Conservation (phyloP, 2,888 invertebrate species). For the Ctena decussata region DNA sequence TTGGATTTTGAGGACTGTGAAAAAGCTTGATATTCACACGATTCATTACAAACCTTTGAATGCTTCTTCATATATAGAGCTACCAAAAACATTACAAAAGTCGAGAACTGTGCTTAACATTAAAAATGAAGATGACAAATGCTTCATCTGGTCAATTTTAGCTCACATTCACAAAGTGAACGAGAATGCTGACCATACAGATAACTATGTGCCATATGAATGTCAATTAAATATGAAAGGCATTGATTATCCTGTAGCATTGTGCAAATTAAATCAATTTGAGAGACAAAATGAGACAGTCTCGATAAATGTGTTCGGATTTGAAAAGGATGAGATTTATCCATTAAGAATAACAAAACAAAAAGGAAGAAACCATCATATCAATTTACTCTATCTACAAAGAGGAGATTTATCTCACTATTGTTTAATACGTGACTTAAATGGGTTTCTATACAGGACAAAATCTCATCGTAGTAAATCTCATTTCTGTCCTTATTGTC, state of each 20-base stretch:
- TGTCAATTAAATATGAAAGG: conserved; percentile 22
- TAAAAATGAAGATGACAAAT: too few relatives aligned
- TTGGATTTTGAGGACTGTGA: background rate
- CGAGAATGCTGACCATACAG: conserved; percentile 5
- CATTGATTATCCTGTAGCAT: conserved; percentile 29
- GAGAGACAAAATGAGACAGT: conserved; percentile 24
- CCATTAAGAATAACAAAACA: conserved; percentile 50
- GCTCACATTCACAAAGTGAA: conserved; percentile 14
- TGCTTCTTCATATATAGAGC: conserved; percentile 4
- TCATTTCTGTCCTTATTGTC: conserved; percentile 55
- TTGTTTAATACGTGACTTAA: conserved; percentile 53
- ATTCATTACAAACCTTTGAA: conserved; percentile 6
- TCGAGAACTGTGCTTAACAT: too few relatives aligned
- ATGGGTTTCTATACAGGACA: conserved; percentile 49
- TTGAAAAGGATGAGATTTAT: conserved; percentile 47
- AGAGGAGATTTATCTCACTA: conserved; percentile 48
- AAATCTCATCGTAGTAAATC: background rate
- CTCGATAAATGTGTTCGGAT: conserved; percentile 58
- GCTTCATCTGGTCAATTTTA: too few relatives aligned
- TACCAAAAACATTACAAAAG: conserved; percentile 15
- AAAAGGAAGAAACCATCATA: conserved; percentile 36
- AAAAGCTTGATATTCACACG: background rate
- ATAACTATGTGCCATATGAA: conserved; percentile 23
- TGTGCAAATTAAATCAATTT: conserved; percentile 34
- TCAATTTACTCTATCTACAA: conserved; percentile 55